Percentiles rank a stretch among this genome's conserved stretches.
Conservation (phyloP, 2,888 invertebrate genomes). For the Coelogynopora nodosa region DNA sequence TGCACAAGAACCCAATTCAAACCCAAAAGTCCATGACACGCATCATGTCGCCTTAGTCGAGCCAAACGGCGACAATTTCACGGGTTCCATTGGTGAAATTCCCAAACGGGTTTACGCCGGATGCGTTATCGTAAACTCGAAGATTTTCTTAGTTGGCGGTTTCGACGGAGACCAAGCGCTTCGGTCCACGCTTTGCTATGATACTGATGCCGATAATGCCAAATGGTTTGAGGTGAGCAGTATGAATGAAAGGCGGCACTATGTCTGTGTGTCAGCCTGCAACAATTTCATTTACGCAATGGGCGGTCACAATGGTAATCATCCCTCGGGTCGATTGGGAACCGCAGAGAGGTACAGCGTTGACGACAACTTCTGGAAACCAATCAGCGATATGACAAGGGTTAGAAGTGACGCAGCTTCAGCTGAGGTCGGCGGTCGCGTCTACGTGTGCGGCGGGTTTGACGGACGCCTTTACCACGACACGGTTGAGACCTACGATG, state of each 20-base stretch:
- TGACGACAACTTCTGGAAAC: constrained; percentile 74
- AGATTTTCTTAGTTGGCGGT: constrained; percentile 84
- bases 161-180: constrained; percentile 68
- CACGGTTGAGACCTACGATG: constrained; percentile 58
- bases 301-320: constrained; percentile 77
- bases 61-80: not conserved
- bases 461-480: constrained; percentile 61
- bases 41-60: not conserved
- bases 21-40: not conserved
- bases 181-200: constrained; percentile 19
- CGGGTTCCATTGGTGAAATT: not conserved
- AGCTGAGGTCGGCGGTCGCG: constrained; percentile 55
- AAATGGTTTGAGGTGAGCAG: constrained; percentile 35
- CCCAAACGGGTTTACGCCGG: constrained; percentile 77
- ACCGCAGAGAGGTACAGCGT: constrained; percentile 78
- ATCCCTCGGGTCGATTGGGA: constrained; percentile 69
- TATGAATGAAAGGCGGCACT: constrained; percentile 66
- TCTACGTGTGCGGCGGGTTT: constrained; percentile 62
- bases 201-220: not conserved
- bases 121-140: constrained; percentile 78
- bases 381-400: constrained; percentile 67
- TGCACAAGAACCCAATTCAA: not conserved
- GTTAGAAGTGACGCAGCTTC: constrained; percentile 62
- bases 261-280: constrained; percentile 81
- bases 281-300: constrained; percentile 67